A percentile compares a stretch with the other conserved stretches of the same genome.
phyloP scores from a whole-genome alignment of 2,113 vertebrate species.

The Australoheros scitulus region DNA sequence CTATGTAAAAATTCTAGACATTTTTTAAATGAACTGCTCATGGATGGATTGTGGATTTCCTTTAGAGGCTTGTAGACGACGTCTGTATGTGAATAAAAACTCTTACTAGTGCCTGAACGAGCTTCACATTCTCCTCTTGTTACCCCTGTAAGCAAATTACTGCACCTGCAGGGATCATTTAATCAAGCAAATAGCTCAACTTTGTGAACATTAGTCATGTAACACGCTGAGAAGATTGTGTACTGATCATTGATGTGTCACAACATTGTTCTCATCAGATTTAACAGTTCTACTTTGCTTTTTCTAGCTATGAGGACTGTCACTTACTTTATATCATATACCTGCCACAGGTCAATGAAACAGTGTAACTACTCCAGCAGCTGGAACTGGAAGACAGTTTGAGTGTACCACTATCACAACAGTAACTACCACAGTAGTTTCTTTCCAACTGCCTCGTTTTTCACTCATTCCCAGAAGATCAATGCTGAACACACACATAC shows the following conservation, averaged over 20 bases:
- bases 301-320: not conserved
- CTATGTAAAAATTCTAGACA: not conserved
- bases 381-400: not conserved
- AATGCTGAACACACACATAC: not conserved
- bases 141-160: not conserved
- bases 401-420: not conserved
- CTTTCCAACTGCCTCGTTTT: not conserved
- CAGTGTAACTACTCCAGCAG: not conserved
- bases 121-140: not conserved
- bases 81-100: not conserved
- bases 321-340: not conserved
- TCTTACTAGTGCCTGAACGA: not conserved
- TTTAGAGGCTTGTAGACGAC: not conserved
- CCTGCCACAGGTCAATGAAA: not conserved
- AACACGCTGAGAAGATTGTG: not conserved
- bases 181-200: constrained; percentile 13
- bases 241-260: not conserved
- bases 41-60: not conserved
- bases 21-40: not conserved
- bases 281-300: not conserved
- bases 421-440: not conserved
- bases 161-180: not conserved
- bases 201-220: not conserved
- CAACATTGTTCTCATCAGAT: not conserved
- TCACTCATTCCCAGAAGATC: not conserved